Conservation (phyloP, 2,113 vertebrate genomes). For the Rhinichthys klamathensis region DNA sequence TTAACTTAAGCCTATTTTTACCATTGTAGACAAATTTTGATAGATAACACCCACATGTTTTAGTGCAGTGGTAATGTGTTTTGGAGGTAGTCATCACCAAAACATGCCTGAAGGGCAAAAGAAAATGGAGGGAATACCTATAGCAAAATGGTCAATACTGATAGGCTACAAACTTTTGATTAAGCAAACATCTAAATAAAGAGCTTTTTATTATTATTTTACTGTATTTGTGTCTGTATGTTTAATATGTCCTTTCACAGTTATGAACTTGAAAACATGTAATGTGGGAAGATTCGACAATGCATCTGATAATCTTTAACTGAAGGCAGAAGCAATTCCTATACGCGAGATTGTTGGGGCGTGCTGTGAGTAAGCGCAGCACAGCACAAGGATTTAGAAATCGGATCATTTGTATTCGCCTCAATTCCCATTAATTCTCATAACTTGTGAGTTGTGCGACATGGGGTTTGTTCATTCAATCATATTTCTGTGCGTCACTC, state of each 20-base stretch:
- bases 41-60: background rate
- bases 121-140: background rate
- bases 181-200: background rate
- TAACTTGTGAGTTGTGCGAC: too few species aligned
- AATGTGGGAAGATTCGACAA: background rate
- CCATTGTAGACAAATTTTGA: background rate
- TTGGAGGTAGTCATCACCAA: background rate
- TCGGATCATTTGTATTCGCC: too few species aligned
- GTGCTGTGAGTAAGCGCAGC: too few species aligned
- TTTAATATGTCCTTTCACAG: background rate
- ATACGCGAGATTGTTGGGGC: too few species aligned
- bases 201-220: background rate
- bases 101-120: background rate
- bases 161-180: background rate
- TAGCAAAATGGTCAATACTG: background rate
- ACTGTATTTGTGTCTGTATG: background rate
- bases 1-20: background rate
- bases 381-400: too few species aligned
- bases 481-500: too few species aligned
- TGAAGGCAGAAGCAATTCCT: too few species aligned
- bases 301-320: background rate
- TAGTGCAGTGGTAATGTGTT: background rate
- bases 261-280: background rate
- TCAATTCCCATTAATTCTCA: too few species aligned
- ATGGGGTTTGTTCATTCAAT: too few species aligned